Evolutionary conservation across 2,888 invertebrate species (phyloP).

Genomic region (Sesia bembeciformis): DNA sequence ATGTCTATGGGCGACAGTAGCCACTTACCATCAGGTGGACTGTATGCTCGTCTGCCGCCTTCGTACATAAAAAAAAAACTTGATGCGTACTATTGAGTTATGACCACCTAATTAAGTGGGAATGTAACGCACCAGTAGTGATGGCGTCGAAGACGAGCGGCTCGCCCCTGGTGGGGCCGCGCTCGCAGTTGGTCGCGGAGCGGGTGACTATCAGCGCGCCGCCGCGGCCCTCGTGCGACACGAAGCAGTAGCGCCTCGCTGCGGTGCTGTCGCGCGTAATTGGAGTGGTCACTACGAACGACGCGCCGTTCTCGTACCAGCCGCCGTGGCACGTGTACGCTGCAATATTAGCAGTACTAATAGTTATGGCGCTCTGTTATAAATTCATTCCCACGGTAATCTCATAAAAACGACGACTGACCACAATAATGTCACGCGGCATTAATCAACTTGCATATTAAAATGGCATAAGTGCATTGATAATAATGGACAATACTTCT

Average conservation of each 20-base stretch:
- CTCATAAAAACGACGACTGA: too few relatives aligned
- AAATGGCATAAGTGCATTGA: too few relatives aligned
- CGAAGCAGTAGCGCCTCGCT: constrained; percentile 84
- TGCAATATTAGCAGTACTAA: constrained; percentile 35
- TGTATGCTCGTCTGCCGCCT: too few relatives aligned
- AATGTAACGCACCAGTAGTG: constrained; percentile 63
- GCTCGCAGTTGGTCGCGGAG: constrained; percentile 78
- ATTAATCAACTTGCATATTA: too few relatives aligned
- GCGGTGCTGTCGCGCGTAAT: constrained; percentile 78
- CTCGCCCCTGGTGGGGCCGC: constrained; percentile 75
- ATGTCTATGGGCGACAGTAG: too few relatives aligned
- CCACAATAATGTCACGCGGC: too few relatives aligned
- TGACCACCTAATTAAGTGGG: background rate
- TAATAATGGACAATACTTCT: too few relatives aligned
- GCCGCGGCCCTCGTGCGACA: constrained; percentile 77
- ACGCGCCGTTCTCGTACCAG: constrained; percentile 90
- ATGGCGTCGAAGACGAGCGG: constrained; percentile 81
- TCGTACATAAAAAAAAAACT: too few relatives aligned
- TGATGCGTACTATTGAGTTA: too few relatives aligned
- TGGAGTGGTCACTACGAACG: constrained; percentile 88
- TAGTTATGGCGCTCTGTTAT: too few relatives aligned
- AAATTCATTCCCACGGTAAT: too few relatives aligned
- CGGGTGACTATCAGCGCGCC: constrained; percentile 72
- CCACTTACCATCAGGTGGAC: too few relatives aligned
- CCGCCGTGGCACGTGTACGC: constrained; percentile 93